Conservation (phyloP, 2,797 vertebrate genomes). For the Tolypeutes matacus region DNA sequence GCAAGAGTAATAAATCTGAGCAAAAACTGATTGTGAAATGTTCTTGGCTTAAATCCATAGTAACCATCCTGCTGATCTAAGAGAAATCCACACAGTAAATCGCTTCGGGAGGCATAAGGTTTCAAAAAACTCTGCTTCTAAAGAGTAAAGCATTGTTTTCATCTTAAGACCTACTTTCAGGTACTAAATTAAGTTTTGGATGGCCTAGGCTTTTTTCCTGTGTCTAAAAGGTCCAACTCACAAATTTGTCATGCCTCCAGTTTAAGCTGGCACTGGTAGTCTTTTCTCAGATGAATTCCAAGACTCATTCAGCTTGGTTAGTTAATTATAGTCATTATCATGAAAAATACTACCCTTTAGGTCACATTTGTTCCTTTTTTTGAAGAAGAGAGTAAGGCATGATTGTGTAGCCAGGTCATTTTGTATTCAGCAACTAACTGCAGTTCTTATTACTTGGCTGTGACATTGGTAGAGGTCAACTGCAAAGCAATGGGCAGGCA, state of each 20-base stretch:
- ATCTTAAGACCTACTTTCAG: constrained; percentile 78
- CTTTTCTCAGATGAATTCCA: constrained; percentile 61
- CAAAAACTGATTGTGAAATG: constrained; percentile 82
- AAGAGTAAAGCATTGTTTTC: constrained; percentile 67
- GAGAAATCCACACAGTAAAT: constrained; percentile 67
- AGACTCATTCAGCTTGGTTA: constrained; percentile 52
- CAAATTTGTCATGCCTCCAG: constrained; percentile 56
- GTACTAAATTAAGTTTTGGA: constrained; percentile 76
- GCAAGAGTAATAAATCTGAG: constrained; percentile 76
- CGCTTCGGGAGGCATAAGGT: constrained; percentile 62
- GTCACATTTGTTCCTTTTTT: constrained; percentile 46
- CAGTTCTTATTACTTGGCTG: constrained; percentile 64
- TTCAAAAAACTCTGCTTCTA: constrained; percentile 66
- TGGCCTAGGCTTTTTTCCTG: constrained; percentile 57
- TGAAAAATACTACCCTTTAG: constrained; percentile 65
- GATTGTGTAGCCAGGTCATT: constrained; percentile 68
- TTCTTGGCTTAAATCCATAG: constrained; percentile 79
- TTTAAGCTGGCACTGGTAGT: constrained; percentile 54
- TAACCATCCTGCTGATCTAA: constrained; percentile 75
- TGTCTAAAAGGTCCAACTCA: constrained; percentile 56
- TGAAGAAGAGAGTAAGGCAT: constrained; percentile 56
- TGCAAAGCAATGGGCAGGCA: constrained; percentile 37
- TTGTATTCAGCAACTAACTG: constrained; percentile 53
- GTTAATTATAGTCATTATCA: constrained; percentile 76
- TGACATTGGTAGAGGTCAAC: constrained; percentile 74